phyloP scores from a whole-genome alignment of 2,888 invertebrate species.

The Zaprionus lineosus region DNA sequence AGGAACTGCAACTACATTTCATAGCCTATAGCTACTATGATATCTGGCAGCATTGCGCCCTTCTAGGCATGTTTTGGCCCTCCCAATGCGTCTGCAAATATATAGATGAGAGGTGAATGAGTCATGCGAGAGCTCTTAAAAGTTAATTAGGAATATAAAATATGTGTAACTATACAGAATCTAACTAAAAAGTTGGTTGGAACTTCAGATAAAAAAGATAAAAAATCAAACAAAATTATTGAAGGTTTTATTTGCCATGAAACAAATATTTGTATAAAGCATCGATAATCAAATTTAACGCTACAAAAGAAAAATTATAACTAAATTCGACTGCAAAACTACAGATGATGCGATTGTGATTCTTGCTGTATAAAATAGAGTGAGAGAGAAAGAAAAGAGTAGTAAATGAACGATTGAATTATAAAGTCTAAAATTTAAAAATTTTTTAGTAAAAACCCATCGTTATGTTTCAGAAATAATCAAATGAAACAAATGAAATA shows the following conservation, averaged over 20 bases:
- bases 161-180: conserved; percentile 15
- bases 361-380: conserved; percentile 63
- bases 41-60: conserved; percentile 78
- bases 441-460: conserved; percentile 1
- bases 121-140: conserved; percentile 45
- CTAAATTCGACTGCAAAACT: conserved; percentile 36
- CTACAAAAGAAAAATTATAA: conserved; percentile 9
- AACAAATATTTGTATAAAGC: conserved; percentile 1
- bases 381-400: conserved; percentile 29
- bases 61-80: conserved; percentile 68
- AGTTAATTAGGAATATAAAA: conserved; percentile 17
- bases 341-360: conserved; percentile 54
- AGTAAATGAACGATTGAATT: conserved; percentile 17
- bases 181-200: conserved; percentile 7
- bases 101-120: conserved; percentile 70
- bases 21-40: conserved; percentile 68
- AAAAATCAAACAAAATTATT: conserved; percentile 3
- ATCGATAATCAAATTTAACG: conserved; percentile 9
- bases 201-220: neutral
- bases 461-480: conserved; percentile 2
- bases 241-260: conserved; percentile 25
- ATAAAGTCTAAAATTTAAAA: conserved; percentile 18
- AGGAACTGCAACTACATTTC: conserved; percentile 56
- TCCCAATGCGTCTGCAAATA: conserved; percentile 78
- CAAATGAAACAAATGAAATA: neutral